A percentile compares a stretch with the other conserved stretches of the same genome.
phyloP scores from a whole-genome alignment of 2,797 vertebrate genomes.

The Dipus sagitta region DNA sequence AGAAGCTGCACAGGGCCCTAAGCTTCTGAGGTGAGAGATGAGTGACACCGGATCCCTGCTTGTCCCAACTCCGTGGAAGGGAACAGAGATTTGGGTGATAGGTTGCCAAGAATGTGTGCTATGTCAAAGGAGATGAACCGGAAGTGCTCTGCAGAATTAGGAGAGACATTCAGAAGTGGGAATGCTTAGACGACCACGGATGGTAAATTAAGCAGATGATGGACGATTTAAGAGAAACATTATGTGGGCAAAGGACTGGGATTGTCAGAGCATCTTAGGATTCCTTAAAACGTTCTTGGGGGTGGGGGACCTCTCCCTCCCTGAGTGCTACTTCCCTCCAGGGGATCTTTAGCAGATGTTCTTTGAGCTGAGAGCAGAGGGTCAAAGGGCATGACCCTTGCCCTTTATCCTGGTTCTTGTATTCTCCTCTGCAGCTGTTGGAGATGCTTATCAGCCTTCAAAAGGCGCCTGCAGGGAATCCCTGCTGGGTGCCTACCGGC shows the following conservation, averaged over 20 bases:
- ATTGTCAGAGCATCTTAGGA: not conserved
- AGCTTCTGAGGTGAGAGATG: not conserved
- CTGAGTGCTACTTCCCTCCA: constrained; percentile 68
- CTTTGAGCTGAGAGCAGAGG: constrained; percentile 73
- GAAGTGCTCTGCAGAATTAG: not conserved
- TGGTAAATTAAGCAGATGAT: not conserved
- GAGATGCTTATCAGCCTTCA: constrained; percentile 81
- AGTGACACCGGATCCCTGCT: not conserved
- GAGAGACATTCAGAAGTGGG: not conserved
- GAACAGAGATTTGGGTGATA: not conserved
- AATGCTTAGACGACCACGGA: not conserved
- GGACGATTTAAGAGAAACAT: not conserved
- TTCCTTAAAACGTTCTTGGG: constrained; percentile 48
- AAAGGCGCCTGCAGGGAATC: constrained; percentile 73
- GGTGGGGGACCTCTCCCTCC: not conserved
- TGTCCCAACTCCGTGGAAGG: not conserved
- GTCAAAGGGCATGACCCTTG: constrained; percentile 73
- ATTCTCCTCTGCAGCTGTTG: constrained; percentile 78
- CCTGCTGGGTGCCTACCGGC: constrained; percentile 75
- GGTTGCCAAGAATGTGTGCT: not conserved
- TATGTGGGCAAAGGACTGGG: not conserved
- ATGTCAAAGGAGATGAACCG: not conserved
- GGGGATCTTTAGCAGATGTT: constrained; percentile 81
- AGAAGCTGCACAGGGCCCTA: not conserved
- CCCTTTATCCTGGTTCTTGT: constrained; percentile 52